Evolutionary conservation across 1,140 invertebrate species (phyloP).

Genomic region (Holcopasites calliopsidis): DNA sequence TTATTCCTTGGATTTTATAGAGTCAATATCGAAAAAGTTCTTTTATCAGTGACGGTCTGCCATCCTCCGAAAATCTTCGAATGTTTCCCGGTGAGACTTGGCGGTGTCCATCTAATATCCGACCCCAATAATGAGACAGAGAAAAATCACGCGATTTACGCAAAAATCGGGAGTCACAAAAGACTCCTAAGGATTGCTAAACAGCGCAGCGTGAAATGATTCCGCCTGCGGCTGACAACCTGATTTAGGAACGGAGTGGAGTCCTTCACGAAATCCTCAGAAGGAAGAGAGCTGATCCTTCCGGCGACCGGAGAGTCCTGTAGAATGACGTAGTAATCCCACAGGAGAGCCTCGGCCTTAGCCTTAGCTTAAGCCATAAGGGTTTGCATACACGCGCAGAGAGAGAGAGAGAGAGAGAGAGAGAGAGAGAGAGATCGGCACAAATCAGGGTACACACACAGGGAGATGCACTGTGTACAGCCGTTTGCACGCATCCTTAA

Average conservation of each 20-base stretch:
- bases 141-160: background rate
- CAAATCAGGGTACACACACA: conserved; percentile 55
- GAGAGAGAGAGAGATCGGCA: conserved; percentile 56
- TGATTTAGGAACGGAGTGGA: conserved; percentile 65
- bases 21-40: conserved; percentile 51
- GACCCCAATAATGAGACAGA: no score
- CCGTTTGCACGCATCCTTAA: conserved; percentile 55
- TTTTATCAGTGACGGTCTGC: conserved; percentile 47
- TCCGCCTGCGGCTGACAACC: conserved; percentile 58
- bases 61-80: conserved; percentile 26
- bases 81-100: no score
- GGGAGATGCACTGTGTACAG: background rate
- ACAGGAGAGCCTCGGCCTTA: conserved; percentile 66
- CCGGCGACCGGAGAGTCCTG: conserved; percentile 68
- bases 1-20: conserved; percentile 54
- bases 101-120: no score
- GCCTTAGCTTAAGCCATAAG: conserved; percentile 68
- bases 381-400: conserved; percentile 65
- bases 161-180: background rate
- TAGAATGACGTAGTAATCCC: conserved; percentile 70
- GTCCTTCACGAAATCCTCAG: conserved; percentile 61
- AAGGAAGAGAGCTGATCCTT: conserved; percentile 69
- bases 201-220: conserved; percentile 45
- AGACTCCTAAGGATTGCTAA: conserved; percentile 37
- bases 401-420: no score